Conservation (phyloP, 1,140 invertebrate genomes). For the Orchesella cincta region DNA sequence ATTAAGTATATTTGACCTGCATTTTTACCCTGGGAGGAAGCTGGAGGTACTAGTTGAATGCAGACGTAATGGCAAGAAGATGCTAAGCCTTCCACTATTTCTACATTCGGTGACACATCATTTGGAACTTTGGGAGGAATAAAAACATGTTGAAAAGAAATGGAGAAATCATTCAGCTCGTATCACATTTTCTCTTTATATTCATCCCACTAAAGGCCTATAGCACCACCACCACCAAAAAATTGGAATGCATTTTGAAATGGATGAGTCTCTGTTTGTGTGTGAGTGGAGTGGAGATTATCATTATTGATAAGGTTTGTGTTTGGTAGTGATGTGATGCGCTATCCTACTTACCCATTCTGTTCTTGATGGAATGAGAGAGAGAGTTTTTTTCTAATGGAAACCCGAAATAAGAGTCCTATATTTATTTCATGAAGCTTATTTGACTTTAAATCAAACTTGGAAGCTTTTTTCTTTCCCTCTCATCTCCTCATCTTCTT, state of each 20-base stretch:
- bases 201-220: not conserved
- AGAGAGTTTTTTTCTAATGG: not conserved
- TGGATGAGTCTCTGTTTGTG: not conserved
- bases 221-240: not conserved
- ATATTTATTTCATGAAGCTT: constrained; percentile 22
- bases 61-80: not conserved
- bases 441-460: constrained; percentile 19
- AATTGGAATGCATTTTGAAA: not conserved
- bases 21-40: too few species aligned
- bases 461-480: not conserved
- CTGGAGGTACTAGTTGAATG: too few species aligned
- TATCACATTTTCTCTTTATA: constrained; percentile 18
- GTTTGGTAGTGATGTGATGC: not conserved
- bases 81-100: not conserved
- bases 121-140: constrained; percentile 3
- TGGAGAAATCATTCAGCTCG: not conserved
- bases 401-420: not conserved
- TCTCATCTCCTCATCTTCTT: not conserved
- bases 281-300: not conserved
- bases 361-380: not conserved
- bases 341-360: not conserved
- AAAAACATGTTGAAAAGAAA: not conserved
- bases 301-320: constrained; percentile 11
- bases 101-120: not conserved
- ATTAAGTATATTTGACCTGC: too few species aligned